Evolutionary conservation across 2,113 vertebrate species (phyloP).

Genomic region (Sinocyclocheilus maitianheensis): DNA sequence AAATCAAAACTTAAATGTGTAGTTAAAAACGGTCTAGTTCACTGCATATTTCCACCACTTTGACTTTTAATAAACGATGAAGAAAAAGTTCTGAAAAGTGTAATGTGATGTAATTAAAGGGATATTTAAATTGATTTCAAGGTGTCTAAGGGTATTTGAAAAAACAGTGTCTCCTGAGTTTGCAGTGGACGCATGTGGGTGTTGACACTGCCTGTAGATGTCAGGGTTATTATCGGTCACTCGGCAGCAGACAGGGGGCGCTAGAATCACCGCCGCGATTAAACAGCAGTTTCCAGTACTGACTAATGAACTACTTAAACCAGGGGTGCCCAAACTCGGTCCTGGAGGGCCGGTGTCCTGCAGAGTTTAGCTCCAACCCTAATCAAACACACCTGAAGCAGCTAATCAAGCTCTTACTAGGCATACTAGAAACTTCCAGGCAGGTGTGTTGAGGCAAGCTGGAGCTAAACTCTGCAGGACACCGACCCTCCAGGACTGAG

Average conservation of each 20-base stretch:
- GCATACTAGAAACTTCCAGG: too few species aligned
- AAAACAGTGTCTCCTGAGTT: not conserved
- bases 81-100: not conserved
- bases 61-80: not conserved
- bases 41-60: not conserved
- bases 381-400: too few species aligned
- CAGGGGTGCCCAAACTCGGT: too few species aligned
- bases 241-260: constrained; percentile 64
- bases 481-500: too few species aligned
- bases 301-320: not conserved
- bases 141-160: not conserved
- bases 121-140: not conserved
- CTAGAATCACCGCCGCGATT: constrained; percentile 36
- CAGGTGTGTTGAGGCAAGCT: too few species aligned
- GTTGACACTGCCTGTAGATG: constrained; percentile 56
- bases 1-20: not conserved
- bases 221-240: constrained; percentile 65
- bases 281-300: not conserved
- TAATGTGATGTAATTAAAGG: not conserved
- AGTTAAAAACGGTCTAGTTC: not conserved
- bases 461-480: too few species aligned
- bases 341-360: too few species aligned
- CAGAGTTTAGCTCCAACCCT: too few species aligned
- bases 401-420: too few species aligned
- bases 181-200: constrained; percentile 38